Base-by-base conservation (phyloP, 2,113 vertebrate species). In the Ceyx melanurus region DNA sequence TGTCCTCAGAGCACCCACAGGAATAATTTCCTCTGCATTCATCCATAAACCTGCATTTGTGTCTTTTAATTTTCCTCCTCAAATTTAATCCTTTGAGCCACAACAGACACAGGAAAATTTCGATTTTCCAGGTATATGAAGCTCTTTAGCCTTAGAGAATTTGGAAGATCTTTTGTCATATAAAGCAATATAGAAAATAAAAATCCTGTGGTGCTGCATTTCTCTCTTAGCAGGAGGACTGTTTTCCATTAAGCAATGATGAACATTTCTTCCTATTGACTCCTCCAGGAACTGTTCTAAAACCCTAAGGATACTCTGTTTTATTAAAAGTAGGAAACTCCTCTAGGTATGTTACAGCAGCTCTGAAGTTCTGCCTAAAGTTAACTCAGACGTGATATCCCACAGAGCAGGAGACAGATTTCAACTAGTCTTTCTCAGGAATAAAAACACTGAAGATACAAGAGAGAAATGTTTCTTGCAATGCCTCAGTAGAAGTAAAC, bases 291-390 rank as follows among this genome's bases (percentile, higher is more conserved):
- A 51, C 46, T 43, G 20, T 71, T 77, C 56, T 45, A 88, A 91
- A 88, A 80, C 88, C 51, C 82, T 45, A 67, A 88, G 68, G 82
- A 95, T 76, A 19, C 4, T 64, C 40, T 46, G 25, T 45, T 75
- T 90, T 83, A 91, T 48, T 91, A 90, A 74, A 89, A 95, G 68
- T 35, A 77, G 29, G 76, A 95, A 95, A 95, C 92, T 57, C 53
- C 46, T 86, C 20, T 9, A 91, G 43, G 20, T 71, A 33, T 71
- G 26, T 74, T 85, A 58, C 19, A 88, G 67, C 56, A 91, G 40
- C 40, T 83, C 56, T 67, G 53, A 83, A 88, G 29, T 72, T 95
- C 65, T 88, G 50, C 40, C 72, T 88, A 31, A 83, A 60, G n/a
- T 75, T 77, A 91, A 68, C 25, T 28, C 60, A 91, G 37, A 77